Evolutionary conservation across 2,797 vertebrate genomes (phyloP).

Genomic region (Notolabrus celidotus): DNA sequence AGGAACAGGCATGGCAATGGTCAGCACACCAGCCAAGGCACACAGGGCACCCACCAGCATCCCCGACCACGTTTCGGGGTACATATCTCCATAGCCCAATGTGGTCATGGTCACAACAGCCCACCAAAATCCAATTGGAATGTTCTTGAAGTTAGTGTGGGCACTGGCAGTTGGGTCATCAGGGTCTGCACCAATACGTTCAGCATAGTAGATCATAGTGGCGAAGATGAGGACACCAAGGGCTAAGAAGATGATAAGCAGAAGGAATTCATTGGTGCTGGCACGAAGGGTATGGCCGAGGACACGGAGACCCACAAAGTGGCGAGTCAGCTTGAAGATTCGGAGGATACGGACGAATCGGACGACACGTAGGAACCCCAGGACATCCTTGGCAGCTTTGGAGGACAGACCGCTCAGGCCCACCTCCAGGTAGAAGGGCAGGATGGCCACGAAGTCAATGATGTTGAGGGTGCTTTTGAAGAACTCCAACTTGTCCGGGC

Average conservation of each 20-base stretch:
- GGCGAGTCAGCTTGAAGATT: constrained; percentile 99
- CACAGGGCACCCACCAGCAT: constrained; percentile 99
- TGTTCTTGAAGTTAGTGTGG: constrained; percentile 99
- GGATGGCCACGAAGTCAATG: constrained; percentile 99
- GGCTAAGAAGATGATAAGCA: constrained; percentile 99
- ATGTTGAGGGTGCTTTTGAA: constrained; percentile 99
- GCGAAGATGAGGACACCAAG: constrained; percentile 99
- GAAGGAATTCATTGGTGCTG: constrained; percentile 99
- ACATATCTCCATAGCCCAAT: constrained; percentile 99
- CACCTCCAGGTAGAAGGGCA: constrained; percentile 99
- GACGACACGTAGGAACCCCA: constrained; percentile 98
- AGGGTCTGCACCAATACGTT: constrained; percentile 96
- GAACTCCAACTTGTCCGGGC: constrained; percentile 97
- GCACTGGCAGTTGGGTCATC: constrained; percentile 94
- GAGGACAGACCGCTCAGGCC: constrained; percentile 97
- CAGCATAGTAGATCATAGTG: constrained; percentile 99
- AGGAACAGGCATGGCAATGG: constrained; percentile 99
- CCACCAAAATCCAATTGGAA: constrained; percentile 99
- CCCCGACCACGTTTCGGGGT: constrained; percentile 98
- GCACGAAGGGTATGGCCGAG: constrained; percentile 97
- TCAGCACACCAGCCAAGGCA: constrained; percentile 97
- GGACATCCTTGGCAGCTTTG: constrained; percentile 98
- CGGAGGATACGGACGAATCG: constrained; percentile 98
- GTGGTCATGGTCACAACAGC: constrained; percentile 99
- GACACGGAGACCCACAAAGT: constrained; percentile 97